phyloP scores from a whole-genome alignment of 2,113 vertebrate species.

The Apus apus region DNA sequence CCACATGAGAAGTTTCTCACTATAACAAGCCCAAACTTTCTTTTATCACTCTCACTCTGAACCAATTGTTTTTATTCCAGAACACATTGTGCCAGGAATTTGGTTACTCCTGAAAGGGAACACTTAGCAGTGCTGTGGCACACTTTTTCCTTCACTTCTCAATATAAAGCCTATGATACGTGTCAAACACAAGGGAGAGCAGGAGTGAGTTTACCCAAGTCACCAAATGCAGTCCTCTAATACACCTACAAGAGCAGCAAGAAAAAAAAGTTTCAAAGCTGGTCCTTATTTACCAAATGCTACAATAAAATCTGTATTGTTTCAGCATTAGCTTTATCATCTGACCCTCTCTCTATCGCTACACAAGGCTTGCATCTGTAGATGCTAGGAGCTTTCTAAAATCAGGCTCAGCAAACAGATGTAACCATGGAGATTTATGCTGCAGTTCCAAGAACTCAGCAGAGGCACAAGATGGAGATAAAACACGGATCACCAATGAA shows the following conservation, averaged over 20 bases:
- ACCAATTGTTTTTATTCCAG: background rate
- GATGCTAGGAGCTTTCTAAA: background rate
- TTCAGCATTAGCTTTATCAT: background rate
- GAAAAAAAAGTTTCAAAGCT: background rate
- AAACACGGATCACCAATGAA: background rate
- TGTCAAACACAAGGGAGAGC: background rate
- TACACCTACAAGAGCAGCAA: background rate
- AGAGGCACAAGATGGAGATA: slow-evolving; percentile 12
- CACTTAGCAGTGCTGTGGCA: background rate
- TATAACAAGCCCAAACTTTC: background rate
- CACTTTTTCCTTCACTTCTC: background rate
- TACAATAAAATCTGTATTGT: background rate
- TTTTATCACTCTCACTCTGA: background rate
- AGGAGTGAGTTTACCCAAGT: background rate
- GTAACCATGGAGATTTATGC: slow-evolving; percentile 48
- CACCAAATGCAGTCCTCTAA: background rate
- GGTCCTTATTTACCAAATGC: background rate
- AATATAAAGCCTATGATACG: background rate
- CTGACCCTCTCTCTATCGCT: background rate
- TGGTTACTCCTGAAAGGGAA: background rate
- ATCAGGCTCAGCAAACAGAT: background rate
- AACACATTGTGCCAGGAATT: background rate
- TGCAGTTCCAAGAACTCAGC: background rate
- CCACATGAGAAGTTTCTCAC: background rate
- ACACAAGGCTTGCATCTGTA: background rate